phyloP scores from a whole-genome alignment of 2,113 vertebrate genomes.

The Isichthys henryi region DNA sequence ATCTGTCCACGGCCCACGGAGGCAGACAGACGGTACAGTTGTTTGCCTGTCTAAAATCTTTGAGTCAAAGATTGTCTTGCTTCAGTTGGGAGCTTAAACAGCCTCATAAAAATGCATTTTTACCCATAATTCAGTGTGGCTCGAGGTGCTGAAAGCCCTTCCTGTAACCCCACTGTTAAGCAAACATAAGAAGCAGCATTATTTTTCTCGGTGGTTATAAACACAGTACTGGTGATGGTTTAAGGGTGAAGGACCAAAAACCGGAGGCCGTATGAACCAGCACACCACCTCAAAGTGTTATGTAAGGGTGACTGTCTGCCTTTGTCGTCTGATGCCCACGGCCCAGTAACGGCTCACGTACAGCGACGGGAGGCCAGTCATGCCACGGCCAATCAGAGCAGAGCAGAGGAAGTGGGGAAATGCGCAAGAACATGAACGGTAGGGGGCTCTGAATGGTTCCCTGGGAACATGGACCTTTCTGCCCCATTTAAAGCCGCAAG shows the following conservation, averaged over 20 bases:
- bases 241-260: not conserved
- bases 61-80: conserved; percentile 47
- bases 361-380: not conserved
- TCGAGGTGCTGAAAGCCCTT: not conserved
- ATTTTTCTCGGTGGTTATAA: not conserved
- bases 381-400: not conserved
- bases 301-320: not conserved
- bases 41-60: conserved; percentile 49
- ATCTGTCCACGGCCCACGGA: conserved; percentile 43
- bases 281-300: not conserved
- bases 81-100: not conserved
- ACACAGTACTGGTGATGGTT: not conserved
- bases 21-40: not conserved
- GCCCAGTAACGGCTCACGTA: not conserved
- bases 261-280: not conserved
- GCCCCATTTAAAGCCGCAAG: not conserved
- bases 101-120: not conserved
- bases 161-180: not conserved
- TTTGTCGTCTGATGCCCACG: not conserved
- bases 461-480: not conserved
- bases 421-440: not conserved
- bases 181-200: not conserved
- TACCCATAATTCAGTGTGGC: not conserved
- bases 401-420: not conserved
- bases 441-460: not conserved